Conservation (phyloP, 2,113 vertebrate genomes). For the Myotis brandtii region DNA sequence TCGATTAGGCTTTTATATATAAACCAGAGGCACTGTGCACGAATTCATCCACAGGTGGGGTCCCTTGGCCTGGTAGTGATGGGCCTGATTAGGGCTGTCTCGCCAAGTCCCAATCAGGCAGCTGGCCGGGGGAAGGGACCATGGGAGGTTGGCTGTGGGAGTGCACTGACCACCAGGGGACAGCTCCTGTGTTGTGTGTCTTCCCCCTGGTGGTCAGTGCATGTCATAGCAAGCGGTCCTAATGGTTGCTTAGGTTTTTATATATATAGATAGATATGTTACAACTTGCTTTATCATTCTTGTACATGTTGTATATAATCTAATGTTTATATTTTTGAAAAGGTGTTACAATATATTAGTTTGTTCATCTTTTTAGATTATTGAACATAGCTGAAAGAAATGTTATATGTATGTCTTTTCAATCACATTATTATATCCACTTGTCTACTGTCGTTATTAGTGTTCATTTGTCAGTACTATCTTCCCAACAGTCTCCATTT, state of each 20-base stretch:
- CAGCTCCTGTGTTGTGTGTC: too few species aligned
- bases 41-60: too few species aligned
- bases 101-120: too few species aligned
- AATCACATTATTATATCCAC: neutral
- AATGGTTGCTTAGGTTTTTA: too few species aligned
- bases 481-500: neutral
- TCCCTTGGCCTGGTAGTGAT: too few species aligned
- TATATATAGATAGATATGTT: neutral
- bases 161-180: too few species aligned
- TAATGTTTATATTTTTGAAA: neutral
- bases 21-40: too few species aligned
- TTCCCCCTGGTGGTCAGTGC: too few species aligned
- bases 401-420: neutral
- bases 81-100: too few species aligned
- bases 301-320: neutral
- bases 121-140: too few species aligned
- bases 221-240: accelerated
- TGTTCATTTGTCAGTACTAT: neutral
- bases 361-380: neutral
- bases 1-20: too few species aligned
- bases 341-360: neutral
- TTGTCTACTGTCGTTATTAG: neutral
- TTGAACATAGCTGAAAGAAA: neutral
- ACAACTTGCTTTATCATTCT: neutral
- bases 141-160: too few species aligned